These are phyloP conservation scores for Brevimyrus niger DNA, from an alignment of 2,113 vertebrate genomes.

Conservation along the genomic window DNA sequence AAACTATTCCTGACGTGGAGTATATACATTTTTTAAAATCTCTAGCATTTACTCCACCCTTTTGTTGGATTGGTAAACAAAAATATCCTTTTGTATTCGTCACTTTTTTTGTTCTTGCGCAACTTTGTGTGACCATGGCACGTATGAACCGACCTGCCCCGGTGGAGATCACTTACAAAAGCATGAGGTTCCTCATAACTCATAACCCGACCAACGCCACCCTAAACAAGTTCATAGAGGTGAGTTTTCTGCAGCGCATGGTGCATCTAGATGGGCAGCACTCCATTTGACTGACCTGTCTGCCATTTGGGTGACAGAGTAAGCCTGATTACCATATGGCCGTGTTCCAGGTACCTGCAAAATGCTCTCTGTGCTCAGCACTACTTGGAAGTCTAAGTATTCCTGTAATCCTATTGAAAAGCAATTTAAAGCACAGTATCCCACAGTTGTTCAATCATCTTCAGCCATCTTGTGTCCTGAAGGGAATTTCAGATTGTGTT, in stretches of 20 bases:
- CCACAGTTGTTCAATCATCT: not conserved
- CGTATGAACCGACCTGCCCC: conserved; percentile 99
- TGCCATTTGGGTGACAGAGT: not conserved
- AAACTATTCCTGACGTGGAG: conserved; percentile 45
- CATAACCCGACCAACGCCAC: conserved; percentile 99
- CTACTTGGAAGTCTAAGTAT: not conserved
- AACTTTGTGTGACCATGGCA: conserved; percentile 72
- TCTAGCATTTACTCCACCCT: conserved; percentile 26
- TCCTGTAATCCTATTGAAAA: not conserved
- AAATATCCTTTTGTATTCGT: conserved; percentile 41
- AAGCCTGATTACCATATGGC: not conserved
- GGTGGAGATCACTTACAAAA: conserved; percentile 99
- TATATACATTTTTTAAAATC: not conserved
- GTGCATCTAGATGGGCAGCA: not conserved
- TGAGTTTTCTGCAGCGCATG: conserved; percentile 51
- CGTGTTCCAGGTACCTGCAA: not conserved
- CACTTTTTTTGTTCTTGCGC: conserved; percentile 44
- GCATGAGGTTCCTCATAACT: conserved; percentile 99
- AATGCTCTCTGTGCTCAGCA: not conserved
- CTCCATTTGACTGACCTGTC: not conserved
- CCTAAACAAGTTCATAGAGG: conserved; percentile 99
- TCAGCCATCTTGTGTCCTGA: not conserved
- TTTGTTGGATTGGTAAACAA: conserved; percentile 66
- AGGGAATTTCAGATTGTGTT: not conserved
- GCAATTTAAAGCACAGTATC: not conserved